Evolutionary conservation across 2,888 invertebrate species (phyloP).

Genomic region (Rotaria sp.): DNA sequence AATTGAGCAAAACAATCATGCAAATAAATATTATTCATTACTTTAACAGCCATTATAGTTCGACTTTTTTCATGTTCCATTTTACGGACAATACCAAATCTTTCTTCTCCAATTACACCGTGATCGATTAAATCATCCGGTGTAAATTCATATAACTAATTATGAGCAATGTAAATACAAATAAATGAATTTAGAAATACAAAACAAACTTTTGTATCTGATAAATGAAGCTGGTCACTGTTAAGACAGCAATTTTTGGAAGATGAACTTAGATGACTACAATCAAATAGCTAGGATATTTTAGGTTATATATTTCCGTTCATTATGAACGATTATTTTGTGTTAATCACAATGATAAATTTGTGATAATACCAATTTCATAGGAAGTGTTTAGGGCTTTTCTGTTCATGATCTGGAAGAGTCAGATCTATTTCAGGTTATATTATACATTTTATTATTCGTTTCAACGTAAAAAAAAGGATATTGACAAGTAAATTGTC

Average conservation of each 20-base stretch:
- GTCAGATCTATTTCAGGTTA: too few relatives aligned
- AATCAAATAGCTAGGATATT: neutral
- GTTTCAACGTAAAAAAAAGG: too few relatives aligned
- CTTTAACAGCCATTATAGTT: conserved; percentile 91
- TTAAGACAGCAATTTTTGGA: neutral
- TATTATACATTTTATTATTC: too few relatives aligned
- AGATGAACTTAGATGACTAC: neutral
- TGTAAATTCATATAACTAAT: conserved; percentile 63
- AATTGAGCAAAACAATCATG: too few relatives aligned
- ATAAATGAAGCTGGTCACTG: neutral
- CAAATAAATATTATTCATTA: neutral
- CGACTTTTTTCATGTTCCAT: conserved; percentile 83
- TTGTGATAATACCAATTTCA: too few relatives aligned
- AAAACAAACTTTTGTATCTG: neutral
- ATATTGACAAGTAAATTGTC: too few relatives aligned
- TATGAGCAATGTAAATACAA: neutral
- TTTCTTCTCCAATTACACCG: conserved; percentile 81
- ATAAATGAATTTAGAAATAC: neutral
- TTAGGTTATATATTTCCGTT: too few relatives aligned
- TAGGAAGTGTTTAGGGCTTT: too few relatives aligned
- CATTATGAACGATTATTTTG: too few relatives aligned
- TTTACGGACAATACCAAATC: conserved; percentile 92
- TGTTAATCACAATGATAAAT: too few relatives aligned
- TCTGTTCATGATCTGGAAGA: too few relatives aligned
- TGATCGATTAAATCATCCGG: conserved; percentile 84